Base-by-base conservation (phyloP, 2,113 vertebrate genomes). In the Pogonocichla stellata region DNA sequence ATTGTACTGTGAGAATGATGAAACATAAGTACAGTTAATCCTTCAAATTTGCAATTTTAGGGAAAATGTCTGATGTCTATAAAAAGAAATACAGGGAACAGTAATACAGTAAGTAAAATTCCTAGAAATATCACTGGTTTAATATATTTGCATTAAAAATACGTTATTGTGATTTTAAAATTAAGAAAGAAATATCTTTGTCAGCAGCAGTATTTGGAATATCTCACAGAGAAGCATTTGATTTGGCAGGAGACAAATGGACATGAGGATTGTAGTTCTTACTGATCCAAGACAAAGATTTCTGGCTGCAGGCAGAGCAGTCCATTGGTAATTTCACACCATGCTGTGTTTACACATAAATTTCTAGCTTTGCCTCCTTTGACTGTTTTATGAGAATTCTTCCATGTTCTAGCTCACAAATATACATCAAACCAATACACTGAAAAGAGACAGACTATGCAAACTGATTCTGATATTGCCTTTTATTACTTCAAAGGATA, bases 341-440 rank as follows among this genome's bases (percentile, higher is more conserved):
- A 72, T 38, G 36, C 66, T 80, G 79, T 88, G 56, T 90, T 93
- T 86, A 84, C 78, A 72, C 65, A 89, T 88, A 87, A 80, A 78
- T 97, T 86, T 73, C 29, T 65, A 83, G 54, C 42, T 92, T 84
- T 85, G 31, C 54, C 78, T 95, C n/a, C 28, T 91, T 83, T 95
- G 80, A 88, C 36, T 81, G 56, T 81, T 96, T 93, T 93, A 90
- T 86, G 78, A 92, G 64, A 97, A 90, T 61, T 72, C 40, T 77
- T 92, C 72, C 57, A 77, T 83, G 62, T 94, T 90, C 84, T 90
- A 9, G 53, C 72, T 92, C 8, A 4, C 57, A 75, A 94, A 91
- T 71, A 60, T 79, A 80, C n/a, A 65, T 84, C 93, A 86, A 88
- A 67, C 33, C 47, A 91, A 75, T 64, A 71, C 54, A 83, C 61